Percentiles rank a stretch among this genome's conserved stretches.
Evolutionary conservation across 2,888 invertebrate species (phyloP).

Genomic region (Ornithoptera priamus): DNA sequence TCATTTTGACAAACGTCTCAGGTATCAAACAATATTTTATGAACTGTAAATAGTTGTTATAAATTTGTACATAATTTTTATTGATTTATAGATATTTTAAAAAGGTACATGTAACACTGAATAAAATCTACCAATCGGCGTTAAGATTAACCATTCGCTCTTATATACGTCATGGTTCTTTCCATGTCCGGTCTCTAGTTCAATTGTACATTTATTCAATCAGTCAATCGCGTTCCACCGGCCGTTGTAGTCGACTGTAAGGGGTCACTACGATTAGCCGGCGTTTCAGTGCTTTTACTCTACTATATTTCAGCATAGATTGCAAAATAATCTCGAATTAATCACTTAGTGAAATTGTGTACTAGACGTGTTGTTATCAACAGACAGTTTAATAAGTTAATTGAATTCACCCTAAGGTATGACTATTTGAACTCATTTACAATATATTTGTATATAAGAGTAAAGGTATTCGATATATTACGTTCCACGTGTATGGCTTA

Average conservation of each 20-base stretch:
- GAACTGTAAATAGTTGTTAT: too few relatives aligned
- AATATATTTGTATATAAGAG: conserved; percentile 37
- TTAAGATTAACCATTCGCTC: background rate
- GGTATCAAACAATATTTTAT: too few relatives aligned
- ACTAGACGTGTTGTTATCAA: conserved; percentile 51
- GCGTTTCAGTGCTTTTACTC: conserved; percentile 56
- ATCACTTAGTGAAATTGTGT: conserved; percentile 56
- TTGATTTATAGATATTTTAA: too few relatives aligned
- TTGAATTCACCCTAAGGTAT: conserved; percentile 66
- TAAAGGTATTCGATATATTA: conserved; percentile 40
- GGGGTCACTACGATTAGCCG: conserved; percentile 66
- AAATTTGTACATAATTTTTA: too few relatives aligned
- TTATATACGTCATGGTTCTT: background rate
- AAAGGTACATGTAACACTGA: too few relatives aligned
- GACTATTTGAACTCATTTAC: conserved; percentile 46
- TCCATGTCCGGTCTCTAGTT: background rate
- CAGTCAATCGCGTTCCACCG: conserved; percentile 64
- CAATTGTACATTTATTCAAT: conserved; percentile 2
- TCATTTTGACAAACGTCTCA: too few relatives aligned
- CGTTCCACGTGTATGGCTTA: conserved; percentile 49
- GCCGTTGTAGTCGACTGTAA: conserved; percentile 62
- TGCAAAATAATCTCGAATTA: conserved; percentile 31
- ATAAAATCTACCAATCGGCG: conserved; percentile 18
- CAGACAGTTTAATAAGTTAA: conserved; percentile 53
- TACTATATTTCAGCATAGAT: conserved; percentile 47